Conservation (phyloP, 2,888 invertebrate genomes). For the Harpalus rubripes region DNA sequence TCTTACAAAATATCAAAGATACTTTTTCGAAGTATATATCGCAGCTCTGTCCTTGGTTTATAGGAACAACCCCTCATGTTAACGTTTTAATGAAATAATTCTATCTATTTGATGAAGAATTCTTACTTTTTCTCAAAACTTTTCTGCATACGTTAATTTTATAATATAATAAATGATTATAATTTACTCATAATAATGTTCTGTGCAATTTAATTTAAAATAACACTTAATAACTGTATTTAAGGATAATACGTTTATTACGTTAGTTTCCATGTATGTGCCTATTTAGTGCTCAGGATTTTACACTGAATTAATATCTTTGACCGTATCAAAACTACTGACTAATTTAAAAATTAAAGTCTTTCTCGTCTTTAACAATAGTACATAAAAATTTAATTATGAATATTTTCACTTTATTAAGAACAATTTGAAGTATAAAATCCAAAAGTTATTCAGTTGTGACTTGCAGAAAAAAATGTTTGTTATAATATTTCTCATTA, state of each 20-base stretch:
- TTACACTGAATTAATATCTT: slow-evolving; percentile 11
- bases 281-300: slow-evolving; percentile 17
- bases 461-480: slow-evolving; percentile 15
- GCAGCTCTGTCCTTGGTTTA: too few relatives aligned
- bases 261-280: background rate
- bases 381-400: slow-evolving; percentile 8
- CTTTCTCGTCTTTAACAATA: background rate
- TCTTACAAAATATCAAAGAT: too few relatives aligned
- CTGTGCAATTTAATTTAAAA: background rate
- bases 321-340: background rate
- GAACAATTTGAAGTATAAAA: background rate
- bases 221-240: slow-evolving; percentile 7
- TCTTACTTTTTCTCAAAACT: too few relatives aligned
- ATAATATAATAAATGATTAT: background rate
- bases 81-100: too few relatives aligned
- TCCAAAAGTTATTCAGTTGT: background rate
- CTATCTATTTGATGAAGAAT: too few relatives aligned
- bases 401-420: slow-evolving; percentile 34
- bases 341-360: slow-evolving; percentile 18
- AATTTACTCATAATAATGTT: background rate
- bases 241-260: slow-evolving; percentile 13
- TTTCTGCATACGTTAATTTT: too few relatives aligned
- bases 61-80: too few relatives aligned
- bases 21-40: too few relatives aligned
- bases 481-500: slow-evolving; percentile 16